These are phyloP conservation scores for Ia io DNA, from an alignment of 2,113 vertebrate genomes.

Conservation along the genomic window DNA sequence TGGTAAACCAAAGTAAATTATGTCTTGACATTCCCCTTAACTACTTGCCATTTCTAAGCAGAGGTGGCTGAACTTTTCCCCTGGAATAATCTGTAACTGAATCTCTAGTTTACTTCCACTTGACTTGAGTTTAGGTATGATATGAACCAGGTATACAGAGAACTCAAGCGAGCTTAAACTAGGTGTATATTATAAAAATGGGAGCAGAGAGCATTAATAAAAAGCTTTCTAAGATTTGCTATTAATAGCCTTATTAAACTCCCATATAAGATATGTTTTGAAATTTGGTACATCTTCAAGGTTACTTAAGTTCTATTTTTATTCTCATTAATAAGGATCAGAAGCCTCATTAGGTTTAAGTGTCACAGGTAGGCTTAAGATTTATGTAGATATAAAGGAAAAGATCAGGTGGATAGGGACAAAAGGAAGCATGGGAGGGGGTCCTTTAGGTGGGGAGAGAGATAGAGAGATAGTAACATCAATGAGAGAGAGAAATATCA, in stretches of 20 bases:
- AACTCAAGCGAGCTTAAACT: background rate
- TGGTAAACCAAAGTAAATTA: background rate
- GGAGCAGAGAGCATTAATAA: background rate
- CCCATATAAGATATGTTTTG: conserved; percentile 36
- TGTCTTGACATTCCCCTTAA: background rate
- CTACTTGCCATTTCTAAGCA: background rate
- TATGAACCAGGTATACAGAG: background rate
- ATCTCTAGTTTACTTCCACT: conserved; percentile 27
- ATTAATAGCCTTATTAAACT: conserved; percentile 30
- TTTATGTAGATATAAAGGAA: conserved; percentile 32
- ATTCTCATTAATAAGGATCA: conserved; percentile 52
- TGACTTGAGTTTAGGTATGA: background rate
- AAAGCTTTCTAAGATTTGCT: conserved; percentile 51
- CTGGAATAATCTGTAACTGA: conserved; percentile 9
- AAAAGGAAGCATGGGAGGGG: background rate
- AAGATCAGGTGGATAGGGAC: background rate
- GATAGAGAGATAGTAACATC: background rate
- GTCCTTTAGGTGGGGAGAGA: background rate
- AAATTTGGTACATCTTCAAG: conserved; percentile 36
- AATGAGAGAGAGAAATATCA: too few species aligned
- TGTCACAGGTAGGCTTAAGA: conserved; percentile 45
- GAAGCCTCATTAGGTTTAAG: conserved; percentile 44
- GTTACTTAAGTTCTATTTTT: conserved; percentile 47
- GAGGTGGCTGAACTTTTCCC: background rate
- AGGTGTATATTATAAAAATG: background rate